These are phyloP conservation scores for Folsomia manolachei DNA, from an alignment of 2,888 invertebrate species.

Conservation along the genomic window DNA sequence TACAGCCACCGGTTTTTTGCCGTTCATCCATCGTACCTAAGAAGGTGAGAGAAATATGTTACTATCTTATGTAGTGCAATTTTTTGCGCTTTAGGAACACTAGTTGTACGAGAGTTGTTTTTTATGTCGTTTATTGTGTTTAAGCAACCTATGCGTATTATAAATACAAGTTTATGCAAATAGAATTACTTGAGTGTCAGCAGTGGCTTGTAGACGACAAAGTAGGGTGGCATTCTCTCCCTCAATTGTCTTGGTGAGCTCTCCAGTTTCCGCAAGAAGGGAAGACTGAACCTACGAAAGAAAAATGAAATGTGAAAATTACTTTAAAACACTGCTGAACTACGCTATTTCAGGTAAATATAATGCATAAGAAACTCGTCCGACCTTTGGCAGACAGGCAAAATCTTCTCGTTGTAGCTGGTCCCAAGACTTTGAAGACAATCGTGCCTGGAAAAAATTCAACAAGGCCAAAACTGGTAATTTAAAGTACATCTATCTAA, in stretches of 20 bases:
- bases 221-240: conserved; percentile 47
- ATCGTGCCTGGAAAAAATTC: conserved; percentile 64
- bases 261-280: conserved; percentile 16
- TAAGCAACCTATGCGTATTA: no score
- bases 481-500: no score
- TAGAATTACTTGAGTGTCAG: conserved; percentile 49
- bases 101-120: no score
- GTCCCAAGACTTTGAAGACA: conserved; percentile 69
- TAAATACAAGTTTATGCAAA: no score
- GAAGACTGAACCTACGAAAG: conserved; percentile 6
- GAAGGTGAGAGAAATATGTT: conserved; percentile 12
- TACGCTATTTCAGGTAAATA: conserved; percentile 25
- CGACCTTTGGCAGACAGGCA: conserved; percentile 68
- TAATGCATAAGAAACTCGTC: no score
- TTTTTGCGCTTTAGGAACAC: no score
- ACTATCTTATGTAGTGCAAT: not conserved
- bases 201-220: conserved; percentile 49
- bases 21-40: conserved; percentile 47
- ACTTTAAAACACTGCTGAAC: not conserved
- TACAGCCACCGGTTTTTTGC: conserved; percentile 40
- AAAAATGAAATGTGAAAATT: no score
- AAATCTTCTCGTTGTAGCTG: conserved; percentile 74
- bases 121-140: no score
- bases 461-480: no score
- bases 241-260: conserved; percentile 39